Evolutionary conservation across 2,113 vertebrate species (phyloP), one percentile per base, ranked within the genome.

Genomic region (Copsychus sechellarum): DNA sequence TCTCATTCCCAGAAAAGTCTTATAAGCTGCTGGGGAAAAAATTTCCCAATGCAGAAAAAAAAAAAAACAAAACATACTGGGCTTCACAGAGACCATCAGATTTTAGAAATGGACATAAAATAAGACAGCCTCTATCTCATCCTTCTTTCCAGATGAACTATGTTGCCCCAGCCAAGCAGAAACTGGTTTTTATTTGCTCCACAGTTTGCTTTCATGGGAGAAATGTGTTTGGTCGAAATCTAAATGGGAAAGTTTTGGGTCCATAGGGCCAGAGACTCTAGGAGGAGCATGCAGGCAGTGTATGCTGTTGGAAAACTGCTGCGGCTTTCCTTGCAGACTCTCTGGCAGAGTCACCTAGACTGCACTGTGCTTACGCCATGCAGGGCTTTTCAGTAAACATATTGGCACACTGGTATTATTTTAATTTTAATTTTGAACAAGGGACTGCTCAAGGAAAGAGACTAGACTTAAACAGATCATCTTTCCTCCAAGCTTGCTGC

Each of bases 381-480:
- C 73, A 86, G 51, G 72, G 24, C 48, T 92, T 73, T 86, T 95
- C 72, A 86, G 80, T 86, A 93, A 92, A 84, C 56, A 60, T 60
- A 45, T 42, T 90, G 90, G 66, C 82, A 86, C 72, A 64, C 14
- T 66, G 80, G 56, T 86, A 81, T 73, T 93, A 91, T 91, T 95
- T 95, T 81, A 90, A 45, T 86, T 90, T 90, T 81, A 42, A 86
- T 88, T 95, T 95, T 81, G 81, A 94, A 83, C 82, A 65, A 86
- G 88, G 26, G 48, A 73, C 88, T 92, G 58, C 79, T 91, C 81
- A 92, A 92, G 92, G 92, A 95, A 90, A 96, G 93, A 94, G 81
- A 94, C 92, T 88, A 92, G 90, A 95, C 90, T 92, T 88, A 90
- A 95, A 95, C 92, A 92, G 81, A 96, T 94, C 94, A 50, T 92